Evolutionary conservation across 1,140 invertebrate genomes (phyloP).

Genomic region (Drosophila dunni): DNA sequence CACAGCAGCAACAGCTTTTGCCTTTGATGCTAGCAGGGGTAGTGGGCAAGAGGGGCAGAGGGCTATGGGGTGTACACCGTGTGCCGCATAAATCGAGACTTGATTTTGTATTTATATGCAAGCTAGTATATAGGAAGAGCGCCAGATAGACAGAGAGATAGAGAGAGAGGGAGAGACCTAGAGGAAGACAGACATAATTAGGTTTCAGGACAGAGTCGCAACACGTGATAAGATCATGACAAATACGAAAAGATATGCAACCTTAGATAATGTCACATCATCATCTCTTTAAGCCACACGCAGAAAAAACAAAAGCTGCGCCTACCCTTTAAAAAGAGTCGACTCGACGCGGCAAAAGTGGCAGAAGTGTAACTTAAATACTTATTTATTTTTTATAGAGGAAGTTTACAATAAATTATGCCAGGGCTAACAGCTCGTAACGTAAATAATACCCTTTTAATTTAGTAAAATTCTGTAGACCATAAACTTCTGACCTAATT

Average conservation of each 20-base stretch:
- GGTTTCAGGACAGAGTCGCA: slow-evolving; percentile 42
- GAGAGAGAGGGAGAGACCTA: neutral
- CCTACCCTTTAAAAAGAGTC: too few relatives aligned
- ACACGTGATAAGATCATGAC: slow-evolving; percentile 47
- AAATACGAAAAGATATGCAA: slow-evolving; percentile 34
- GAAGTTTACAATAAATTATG: too few relatives aligned
- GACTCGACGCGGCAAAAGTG: too few relatives aligned
- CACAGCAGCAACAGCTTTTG: slow-evolving; percentile 23
- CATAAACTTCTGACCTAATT: too few relatives aligned
- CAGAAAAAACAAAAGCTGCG: neutral
- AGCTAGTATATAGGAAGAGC: slow-evolving; percentile 28
- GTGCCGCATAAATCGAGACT: slow-evolving; percentile 53
- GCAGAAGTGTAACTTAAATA: too few relatives aligned
- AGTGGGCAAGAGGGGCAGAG: neutral
- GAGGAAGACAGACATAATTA: slow-evolving; percentile 51
- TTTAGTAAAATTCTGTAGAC: too few relatives aligned
- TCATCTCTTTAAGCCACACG: slow-evolving; percentile 10
- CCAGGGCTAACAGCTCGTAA: too few relatives aligned
- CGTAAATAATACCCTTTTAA: too few relatives aligned
- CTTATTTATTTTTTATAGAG: too few relatives aligned
- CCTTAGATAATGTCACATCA: slow-evolving; percentile 30
- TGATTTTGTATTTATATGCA: slow-evolving; percentile 75
- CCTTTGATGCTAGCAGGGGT: slow-evolving; percentile 23
- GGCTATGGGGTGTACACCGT: neutral
- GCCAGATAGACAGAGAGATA: neutral